phyloP scores from a whole-genome alignment of 2,888 invertebrate species.

The Amphiduros pacificus region DNA sequence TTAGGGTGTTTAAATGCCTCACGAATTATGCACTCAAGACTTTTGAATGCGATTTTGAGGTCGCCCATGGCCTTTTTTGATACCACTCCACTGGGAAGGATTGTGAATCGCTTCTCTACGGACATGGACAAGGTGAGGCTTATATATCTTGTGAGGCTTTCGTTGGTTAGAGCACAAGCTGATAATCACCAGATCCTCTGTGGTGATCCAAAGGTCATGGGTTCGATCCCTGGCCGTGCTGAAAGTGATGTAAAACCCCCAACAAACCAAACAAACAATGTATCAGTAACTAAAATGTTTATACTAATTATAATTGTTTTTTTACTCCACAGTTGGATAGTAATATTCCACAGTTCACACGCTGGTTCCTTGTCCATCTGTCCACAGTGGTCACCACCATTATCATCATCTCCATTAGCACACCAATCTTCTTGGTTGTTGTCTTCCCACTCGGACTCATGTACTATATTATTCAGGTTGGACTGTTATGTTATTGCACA shows the following conservation, averaged over 20 bases:
- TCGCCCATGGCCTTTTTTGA: conserved; percentile 13
- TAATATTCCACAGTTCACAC: neutral
- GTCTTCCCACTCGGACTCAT: conserved; percentile 29
- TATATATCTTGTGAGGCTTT: neutral
- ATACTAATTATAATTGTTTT: too few species aligned
- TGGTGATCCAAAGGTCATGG: neutral
- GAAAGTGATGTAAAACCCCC: neutral
- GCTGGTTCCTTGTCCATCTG: neutral
- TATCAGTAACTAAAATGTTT: too few species aligned
- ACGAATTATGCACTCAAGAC: neutral
- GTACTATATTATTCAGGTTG: conserved; percentile 15
- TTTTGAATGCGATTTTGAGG: neutral
- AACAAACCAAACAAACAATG: neutral
- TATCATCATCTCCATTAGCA: conserved; percentile 25
- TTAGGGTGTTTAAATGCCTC: conserved; percentile 1
- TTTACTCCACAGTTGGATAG: too few species aligned
- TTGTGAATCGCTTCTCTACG: conserved; percentile 10
- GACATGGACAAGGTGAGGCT: neutral
- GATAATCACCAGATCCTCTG: neutral
- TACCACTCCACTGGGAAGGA: conserved; percentile 5
- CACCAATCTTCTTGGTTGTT: conserved; percentile 24
- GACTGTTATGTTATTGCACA: too few species aligned
- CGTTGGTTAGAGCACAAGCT: neutral
- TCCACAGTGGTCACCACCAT: conserved; percentile 23
- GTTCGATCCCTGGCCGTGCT: too few species aligned